A percentile compares a stretch with the other conserved stretches of the same genome.
Evolutionary conservation across 1,140 invertebrate genomes (phyloP).

Genomic region (Anastrepha ludens): DNA sequence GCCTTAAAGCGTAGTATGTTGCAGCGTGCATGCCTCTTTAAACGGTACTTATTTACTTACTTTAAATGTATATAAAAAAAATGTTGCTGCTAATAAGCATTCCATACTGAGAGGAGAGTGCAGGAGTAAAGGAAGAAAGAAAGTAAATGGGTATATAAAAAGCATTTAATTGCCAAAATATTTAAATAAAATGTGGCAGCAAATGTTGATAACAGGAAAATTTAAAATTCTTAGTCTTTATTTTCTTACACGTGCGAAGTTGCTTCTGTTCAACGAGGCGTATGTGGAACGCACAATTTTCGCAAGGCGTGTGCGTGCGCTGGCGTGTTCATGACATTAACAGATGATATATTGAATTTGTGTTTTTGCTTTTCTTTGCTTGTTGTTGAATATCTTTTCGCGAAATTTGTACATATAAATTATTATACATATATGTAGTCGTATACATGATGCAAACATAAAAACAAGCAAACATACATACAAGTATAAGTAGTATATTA

Average conservation of each 20-base stretch:
- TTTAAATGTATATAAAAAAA: too few relatives aligned
- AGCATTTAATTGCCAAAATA: background rate
- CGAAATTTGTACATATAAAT: background rate
- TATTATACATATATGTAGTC: background rate
- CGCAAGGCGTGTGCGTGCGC: background rate
- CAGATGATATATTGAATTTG: background rate
- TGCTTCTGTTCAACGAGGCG: too few relatives aligned
- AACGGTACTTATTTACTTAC: background rate
- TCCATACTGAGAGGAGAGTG: too few relatives aligned
- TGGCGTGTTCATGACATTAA: background rate
- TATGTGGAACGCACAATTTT: too few relatives aligned
- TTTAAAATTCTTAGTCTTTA: too few relatives aligned
- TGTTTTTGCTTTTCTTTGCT: background rate
- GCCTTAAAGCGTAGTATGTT: too few relatives aligned
- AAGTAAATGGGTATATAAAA: background rate
- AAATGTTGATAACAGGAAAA: background rate
- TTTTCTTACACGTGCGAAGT: too few relatives aligned
- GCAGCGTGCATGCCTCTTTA: too few relatives aligned
- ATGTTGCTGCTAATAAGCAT: too few relatives aligned
- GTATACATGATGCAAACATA: background rate
- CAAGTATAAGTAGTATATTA: too few relatives aligned
- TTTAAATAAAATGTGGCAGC: background rate
- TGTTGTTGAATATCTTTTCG: background rate
- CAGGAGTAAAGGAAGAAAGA: background rate
- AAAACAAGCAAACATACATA: too few relatives aligned